These are phyloP conservation scores for Propsilocerus akamusi DNA, from an alignment of 1,140 invertebrate genomes.

Conservation along the genomic window DNA sequence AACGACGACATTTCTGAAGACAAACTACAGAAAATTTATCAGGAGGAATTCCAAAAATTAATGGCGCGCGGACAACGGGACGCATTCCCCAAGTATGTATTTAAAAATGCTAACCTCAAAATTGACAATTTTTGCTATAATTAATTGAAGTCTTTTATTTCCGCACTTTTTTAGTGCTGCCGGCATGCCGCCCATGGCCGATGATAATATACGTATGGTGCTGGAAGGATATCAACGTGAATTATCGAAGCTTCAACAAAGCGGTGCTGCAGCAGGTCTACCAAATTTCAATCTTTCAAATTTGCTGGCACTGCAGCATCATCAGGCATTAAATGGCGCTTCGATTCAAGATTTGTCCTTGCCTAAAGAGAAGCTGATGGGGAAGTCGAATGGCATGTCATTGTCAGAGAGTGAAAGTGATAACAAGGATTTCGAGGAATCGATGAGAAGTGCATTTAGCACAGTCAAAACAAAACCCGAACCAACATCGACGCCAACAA, in stretches of 20 bases:
- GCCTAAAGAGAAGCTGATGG: slow-evolving; percentile 52
- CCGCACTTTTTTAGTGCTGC: slow-evolving; percentile 57
- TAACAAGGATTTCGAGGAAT: slow-evolving; percentile 36
- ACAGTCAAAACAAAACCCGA: slow-evolving; percentile 64
- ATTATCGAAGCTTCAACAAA: slow-evolving; percentile 63
- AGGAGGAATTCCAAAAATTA: slow-evolving; percentile 86
- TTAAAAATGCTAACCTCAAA: background rate
- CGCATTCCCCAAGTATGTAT: slow-evolving; percentile 45
- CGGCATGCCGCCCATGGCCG: slow-evolving; percentile 30
- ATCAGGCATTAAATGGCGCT: slow-evolving; percentile 39
- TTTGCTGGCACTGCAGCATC: slow-evolving; percentile 48
- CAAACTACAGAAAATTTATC: slow-evolving; percentile 91
- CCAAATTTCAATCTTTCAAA: slow-evolving; percentile 34
- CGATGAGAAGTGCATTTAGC: slow-evolving; percentile 64
- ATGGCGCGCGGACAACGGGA: slow-evolving; percentile 55
- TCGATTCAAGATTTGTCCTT: slow-evolving; percentile 71
- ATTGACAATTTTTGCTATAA: slow-evolving; percentile 24
- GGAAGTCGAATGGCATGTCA: slow-evolving; percentile 19
- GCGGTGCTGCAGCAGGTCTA: slow-evolving; percentile 31
- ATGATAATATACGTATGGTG: slow-evolving; percentile 73
- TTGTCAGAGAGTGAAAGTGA: slow-evolving; percentile 32
- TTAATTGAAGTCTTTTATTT: slow-evolving; percentile 51
- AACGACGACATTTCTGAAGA: slow-evolving; percentile 93
- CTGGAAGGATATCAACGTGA: slow-evolving; percentile 84
- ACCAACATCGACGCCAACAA: slow-evolving; percentile 40